phyloP scores from a whole-genome alignment of 2,888 invertebrate genomes.

The Eulithis prunata region DNA sequence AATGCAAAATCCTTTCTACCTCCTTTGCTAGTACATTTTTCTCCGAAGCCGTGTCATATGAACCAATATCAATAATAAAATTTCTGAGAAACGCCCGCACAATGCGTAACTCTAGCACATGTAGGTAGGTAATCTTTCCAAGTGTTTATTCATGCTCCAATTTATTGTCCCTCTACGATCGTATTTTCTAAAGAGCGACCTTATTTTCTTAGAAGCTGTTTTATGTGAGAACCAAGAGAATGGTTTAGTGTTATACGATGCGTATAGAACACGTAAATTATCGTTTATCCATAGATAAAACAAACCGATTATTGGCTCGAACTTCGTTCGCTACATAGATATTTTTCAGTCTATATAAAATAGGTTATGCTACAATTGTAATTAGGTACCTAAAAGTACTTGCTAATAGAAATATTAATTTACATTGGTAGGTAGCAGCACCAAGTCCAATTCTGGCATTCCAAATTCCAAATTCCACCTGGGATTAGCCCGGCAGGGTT shows the following conservation, averaged over 20 bases:
- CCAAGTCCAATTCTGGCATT: conserved; percentile 14
- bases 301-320: background rate
- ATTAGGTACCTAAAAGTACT: background rate
- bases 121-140: conserved; percentile 57
- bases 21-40: background rate
- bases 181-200: conserved; percentile 62
- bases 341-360: background rate
- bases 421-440: conserved; percentile 6
- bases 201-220: conserved; percentile 63
- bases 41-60: background rate
- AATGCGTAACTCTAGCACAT: conserved; percentile 18
- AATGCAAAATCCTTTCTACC: background rate
- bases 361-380: background rate
- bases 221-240: conserved; percentile 55
- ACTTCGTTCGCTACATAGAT: background rate
- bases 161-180: conserved; percentile 64
- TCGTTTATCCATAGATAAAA: conserved; percentile 17
- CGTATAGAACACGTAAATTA: conserved; percentile 34
- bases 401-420: conserved; percentile 1
- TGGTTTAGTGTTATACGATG: conserved; percentile 53
- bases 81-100: conserved; percentile 4
- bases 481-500: conserved; percentile 18
- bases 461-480: conserved; percentile 17
- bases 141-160: conserved; percentile 67
- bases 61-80: conserved; percentile 12